Evolutionary conservation across 2,888 invertebrate genomes (phyloP).

Genomic region (Stramonita haemastoma): DNA sequence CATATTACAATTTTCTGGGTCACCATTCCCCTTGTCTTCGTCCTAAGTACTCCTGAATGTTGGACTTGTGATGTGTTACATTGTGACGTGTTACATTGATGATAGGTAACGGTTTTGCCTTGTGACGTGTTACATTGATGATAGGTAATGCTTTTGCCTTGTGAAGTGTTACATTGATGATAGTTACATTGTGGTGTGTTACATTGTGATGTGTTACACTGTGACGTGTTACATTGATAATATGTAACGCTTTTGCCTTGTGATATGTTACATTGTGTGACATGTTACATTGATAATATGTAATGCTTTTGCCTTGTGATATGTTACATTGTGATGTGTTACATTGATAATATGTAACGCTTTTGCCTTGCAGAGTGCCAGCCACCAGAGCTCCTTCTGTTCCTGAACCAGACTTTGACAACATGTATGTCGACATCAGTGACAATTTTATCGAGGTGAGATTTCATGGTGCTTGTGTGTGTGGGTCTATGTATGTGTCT

Average conservation of each 20-base stretch:
- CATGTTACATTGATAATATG: not conserved
- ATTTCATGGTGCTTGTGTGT: not conserved
- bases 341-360: not conserved
- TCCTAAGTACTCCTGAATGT: too few relatives aligned
- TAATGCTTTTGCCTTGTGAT: too few relatives aligned
- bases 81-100: too few relatives aligned
- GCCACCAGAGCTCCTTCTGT: not conserved
- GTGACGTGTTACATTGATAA: not conserved
- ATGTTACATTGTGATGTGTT: not conserved
- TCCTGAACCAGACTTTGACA: constrained; percentile 4
- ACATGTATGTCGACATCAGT: not conserved
- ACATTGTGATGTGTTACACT: not conserved
- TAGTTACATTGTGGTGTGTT: not conserved
- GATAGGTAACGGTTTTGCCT: too few relatives aligned
- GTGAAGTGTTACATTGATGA: not conserved
- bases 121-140: not conserved
- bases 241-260: too few relatives aligned
- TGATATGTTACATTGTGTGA: not conserved
- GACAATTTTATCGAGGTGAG: constrained; percentile 2
- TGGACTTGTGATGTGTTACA: too few relatives aligned
- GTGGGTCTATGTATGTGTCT: not conserved
- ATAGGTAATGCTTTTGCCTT: not conserved
- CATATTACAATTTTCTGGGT: too few relatives aligned
- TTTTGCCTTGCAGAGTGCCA: too few relatives aligned
- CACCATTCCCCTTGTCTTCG: too few relatives aligned